Base-by-base conservation (phyloP, 2,113 vertebrate genomes). In the Mungos mungo region DNA sequence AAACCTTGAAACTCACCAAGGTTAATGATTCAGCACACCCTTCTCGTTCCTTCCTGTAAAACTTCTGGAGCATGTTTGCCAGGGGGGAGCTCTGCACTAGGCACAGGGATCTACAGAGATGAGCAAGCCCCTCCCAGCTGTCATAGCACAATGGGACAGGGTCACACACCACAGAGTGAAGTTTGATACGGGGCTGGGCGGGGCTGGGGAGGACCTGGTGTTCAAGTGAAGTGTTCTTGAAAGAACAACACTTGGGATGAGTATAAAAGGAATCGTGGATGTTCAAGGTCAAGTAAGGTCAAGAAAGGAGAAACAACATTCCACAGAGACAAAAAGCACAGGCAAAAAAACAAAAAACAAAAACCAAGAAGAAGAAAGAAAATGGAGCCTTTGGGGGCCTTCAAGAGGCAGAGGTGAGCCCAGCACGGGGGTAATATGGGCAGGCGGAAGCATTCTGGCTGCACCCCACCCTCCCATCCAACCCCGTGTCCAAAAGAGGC, bases 1-100 rank as follows among this genome's bases (percentile, higher is more conserved):
- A 88, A 41, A 52, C 15, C 68, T 93, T 72, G 72, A 81, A 81
- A 60, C 63, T 76, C 31, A 69, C 81, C 8, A 41, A 79, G 35
- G 54, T 25, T 2, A 84, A 47, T 52, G 27, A 88, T 21, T 80
- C 35, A 52, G 60, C 9, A 9, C 52, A 77, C 3, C 69, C 41
- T n/a, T 94, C 76, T 80, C 57, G 69, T 76, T 93, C 47, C 84
- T 63, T 77, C 33, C 72, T 35, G 52, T 45, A 72, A 69, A 93
- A 63, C 25, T 27, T 18, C 69, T 15, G 60, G 72, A 57, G 33
- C 38, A 54, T 33, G 15, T 2, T 4, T 8, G 29, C 45, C 13
- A 13, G 72, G 72, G 29, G 29, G 27, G 31, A 69, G 72, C 5
- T 47, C 66, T 19, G 7, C n/a, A 29, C 27, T 31, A 38, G 29